Percentiles rank a stretch among this genome's conserved stretches.
Conservation (phyloP, 1,140 invertebrate species). For the Tetramorium simillimum region DNA sequence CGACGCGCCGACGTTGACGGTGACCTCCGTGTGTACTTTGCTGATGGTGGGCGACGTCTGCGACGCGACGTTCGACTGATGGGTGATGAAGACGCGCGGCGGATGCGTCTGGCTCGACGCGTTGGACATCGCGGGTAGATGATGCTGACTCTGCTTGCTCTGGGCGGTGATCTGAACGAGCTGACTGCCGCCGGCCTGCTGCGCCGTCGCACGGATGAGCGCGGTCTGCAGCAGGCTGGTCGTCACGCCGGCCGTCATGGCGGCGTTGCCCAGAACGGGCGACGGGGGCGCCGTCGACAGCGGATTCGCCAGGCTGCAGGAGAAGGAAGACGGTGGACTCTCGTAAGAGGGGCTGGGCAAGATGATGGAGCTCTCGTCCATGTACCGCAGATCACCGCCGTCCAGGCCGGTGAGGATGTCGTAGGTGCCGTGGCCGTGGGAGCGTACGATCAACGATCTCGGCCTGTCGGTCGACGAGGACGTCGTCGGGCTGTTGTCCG, state of each 20-base stretch:
- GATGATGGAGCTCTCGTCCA: slow-evolving; percentile 96
- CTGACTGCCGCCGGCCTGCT: slow-evolving; percentile 89
- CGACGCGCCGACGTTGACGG: slow-evolving; percentile 86
- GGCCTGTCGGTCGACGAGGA: slow-evolving; percentile 87
- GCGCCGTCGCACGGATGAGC: slow-evolving; percentile 88
- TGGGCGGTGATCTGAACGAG: slow-evolving; percentile 87
- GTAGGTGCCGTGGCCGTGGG: slow-evolving; percentile 87
- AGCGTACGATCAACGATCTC: slow-evolving; percentile 86
- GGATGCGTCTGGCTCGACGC: slow-evolving; percentile 83
- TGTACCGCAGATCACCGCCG: slow-evolving; percentile 92
- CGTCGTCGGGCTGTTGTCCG: slow-evolving; percentile 84
- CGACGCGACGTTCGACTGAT: slow-evolving; percentile 83
- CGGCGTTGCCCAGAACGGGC: slow-evolving; percentile 81
- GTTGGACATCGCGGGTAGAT: slow-evolving; percentile 76
- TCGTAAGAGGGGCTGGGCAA: slow-evolving; percentile 91
- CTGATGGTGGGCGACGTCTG: slow-evolving; percentile 86
- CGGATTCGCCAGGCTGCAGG: slow-evolving; percentile 84
- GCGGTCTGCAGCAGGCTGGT: slow-evolving; percentile 89
- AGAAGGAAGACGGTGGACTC: slow-evolving; percentile 89
- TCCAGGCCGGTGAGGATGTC: slow-evolving; percentile 92
- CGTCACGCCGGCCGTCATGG: slow-evolving; percentile 82
- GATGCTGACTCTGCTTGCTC: slow-evolving; percentile 59
- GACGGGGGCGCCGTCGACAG: slow-evolving; percentile 87
- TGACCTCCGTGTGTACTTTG: slow-evolving; percentile 90
- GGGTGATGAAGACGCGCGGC: slow-evolving; percentile 84